Base-by-base conservation (phyloP, 2,797 vertebrate genomes). In the Scleropages formosus region DNA sequence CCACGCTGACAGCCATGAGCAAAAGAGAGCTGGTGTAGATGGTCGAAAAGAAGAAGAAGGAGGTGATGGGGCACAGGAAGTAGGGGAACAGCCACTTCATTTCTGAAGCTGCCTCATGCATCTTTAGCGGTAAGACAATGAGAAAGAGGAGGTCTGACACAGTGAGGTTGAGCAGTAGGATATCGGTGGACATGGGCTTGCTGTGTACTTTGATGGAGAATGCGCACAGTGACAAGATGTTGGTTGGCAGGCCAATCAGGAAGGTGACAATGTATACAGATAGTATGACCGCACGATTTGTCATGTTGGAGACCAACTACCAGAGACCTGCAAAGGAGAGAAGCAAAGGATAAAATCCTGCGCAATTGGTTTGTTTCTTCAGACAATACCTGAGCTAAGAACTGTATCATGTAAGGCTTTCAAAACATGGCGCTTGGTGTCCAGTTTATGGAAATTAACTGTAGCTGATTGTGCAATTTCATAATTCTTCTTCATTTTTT, bases 11-110 rank as follows among this genome's bases (percentile, higher is more conserved):
- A 0, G 91, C 90, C 0, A 89, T 93, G 80, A 96, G 87, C 60
- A 96, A 84, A 76, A 95, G 82, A 0, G 92, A 90, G 86, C 93
- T 95, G 82, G 92, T 90, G 82, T 95, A 94, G 84, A 95, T 94
- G 63, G 92, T 93, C 78, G 87, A 91, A 86, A 90, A 96, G 79
- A 93, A 95, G 68, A 80, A 83, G 26, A 90, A 94, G 16, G 85
- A 76, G 0, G 85, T 88, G 67, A 94, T n/a, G 0, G 92, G 88
- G 63, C 95, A 96, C 49, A 93, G 7, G 0, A 72, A 8, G 1
- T 0, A 0, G 0, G 92, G 82, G 4, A 95, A 78, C 0, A 76
- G 9, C 92, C 95, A 95, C 0, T 0, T 0, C 86, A 91, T 87
- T 26, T 16, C 31, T 0, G 75, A 83, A 0, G 84, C 85, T 0